Evolutionary conservation across 2,888 invertebrate species (phyloP), one percentile per base, ranked within the genome.

Genomic region (Clanis bilineata): DNA sequence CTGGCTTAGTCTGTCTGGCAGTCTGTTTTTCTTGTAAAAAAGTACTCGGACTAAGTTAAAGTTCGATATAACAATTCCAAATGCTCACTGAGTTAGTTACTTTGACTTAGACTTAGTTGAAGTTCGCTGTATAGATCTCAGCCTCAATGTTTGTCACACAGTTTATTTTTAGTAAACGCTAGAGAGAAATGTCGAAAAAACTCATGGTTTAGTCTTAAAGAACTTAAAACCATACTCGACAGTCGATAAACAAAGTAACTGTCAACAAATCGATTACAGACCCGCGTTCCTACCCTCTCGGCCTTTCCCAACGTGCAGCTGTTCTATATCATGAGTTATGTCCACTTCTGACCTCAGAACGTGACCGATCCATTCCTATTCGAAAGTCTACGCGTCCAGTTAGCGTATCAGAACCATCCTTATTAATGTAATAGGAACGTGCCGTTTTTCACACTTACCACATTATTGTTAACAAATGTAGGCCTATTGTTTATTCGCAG

Each of bases 361-460:
- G 51, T 51, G 51, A 51, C 51, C 32, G 51, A 32, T 32, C 28
- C 28, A 32, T 51, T 32, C 51, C 15, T 15, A 51, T 51, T 51
- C 18, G 51, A 51, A 51, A 51, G 51, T 51, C 25, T 51, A 25
- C 12, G 15, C 44, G 10, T 51, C 51, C 28, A 28, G 32, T 51
- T 51, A 51, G 28, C 51, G 18, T 21, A 28, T 51, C 5, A 18
- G 10, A 51, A 51, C 51, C 39, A 38, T 32, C 36, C 39, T 38
- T 39, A 58, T 51, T 51, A 51, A 57, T 57, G 32, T 23, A 58
- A 47, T 39, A 39, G 47, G 47, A 39, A 39, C 25, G 25, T 28
- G 58, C 47, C 3, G 51, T 58, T 51, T 58, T 58, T 58, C 47
- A 58, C 58, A 47, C 58, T 58, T 51, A 45, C 57, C 45, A 45